Evolutionary conservation across 2,113 vertebrate genomes (phyloP), one percentile per base, ranked within the genome.

Genomic region (Silurus meridionalis): DNA sequence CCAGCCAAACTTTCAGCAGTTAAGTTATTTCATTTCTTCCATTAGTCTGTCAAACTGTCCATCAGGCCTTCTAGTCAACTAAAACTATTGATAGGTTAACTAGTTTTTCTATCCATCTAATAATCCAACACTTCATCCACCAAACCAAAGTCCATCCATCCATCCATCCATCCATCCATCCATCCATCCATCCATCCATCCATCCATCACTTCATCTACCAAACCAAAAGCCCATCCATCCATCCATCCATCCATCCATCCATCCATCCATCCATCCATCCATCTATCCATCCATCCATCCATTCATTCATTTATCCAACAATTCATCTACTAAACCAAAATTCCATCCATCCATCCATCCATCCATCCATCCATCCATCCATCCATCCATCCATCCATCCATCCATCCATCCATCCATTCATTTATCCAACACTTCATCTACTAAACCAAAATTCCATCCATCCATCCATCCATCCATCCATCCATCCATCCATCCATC

Each of bases 191-290:
- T 52, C 72, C 28, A 74, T 14, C 57, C 57, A 17, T 37, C 46
- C 61, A 69, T 67, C n/a, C 48, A 50, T 64, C 52, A 10, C 84
- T 75, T 50, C n/a, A 87, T 63, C 71, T 15, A 77, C 80, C 50
- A 15, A 64, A 28, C 46, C 9, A 78, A 37, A 50, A 1, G 58
- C 48, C 60, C 50, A 69, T 78, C 21, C 19, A 67, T n/a, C 82
- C 37, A 61, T 61, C 15, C 8, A 1, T 80, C 23, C 11, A 46
- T 80, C 17, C 55, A 28, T 28, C 0, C 13, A 23, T 17, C 6
- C 55, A 60, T 74, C 55, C 17, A 86, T 75, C 57, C n/a, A 87
- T 61, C 71, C 23, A 77, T 83, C 50, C 23, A 64, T 50, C 46
- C 9, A 78, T 53, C 58, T 1, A 67, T 57, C 60, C 50, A 69